Percentiles rank a stretch among this genome's conserved stretches.
Conservation (phyloP, 2,888 invertebrate species). For the Agonopterix heracliana region DNA sequence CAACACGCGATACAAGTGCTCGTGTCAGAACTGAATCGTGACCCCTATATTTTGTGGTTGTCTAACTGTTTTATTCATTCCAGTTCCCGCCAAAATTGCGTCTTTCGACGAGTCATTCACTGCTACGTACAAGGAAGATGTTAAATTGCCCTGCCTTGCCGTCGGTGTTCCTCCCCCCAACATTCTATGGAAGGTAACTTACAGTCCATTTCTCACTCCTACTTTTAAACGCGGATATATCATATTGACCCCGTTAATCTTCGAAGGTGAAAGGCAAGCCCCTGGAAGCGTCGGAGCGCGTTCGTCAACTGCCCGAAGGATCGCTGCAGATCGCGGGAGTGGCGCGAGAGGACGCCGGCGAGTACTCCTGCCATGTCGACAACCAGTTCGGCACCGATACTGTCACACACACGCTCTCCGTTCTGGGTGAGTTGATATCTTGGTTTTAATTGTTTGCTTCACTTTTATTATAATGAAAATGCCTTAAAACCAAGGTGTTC, state of each 20-base stretch:
- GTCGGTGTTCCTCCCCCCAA: slow-evolving; percentile 94
- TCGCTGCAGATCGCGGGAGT: slow-evolving; percentile 93
- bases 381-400: slow-evolving; percentile 95
- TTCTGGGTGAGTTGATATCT: slow-evolving; percentile 78
- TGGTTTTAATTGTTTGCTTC: no score
- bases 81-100: slow-evolving; percentile 95
- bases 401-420: slow-evolving; percentile 91
- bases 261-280: slow-evolving; percentile 83
- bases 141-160: slow-evolving; percentile 92
- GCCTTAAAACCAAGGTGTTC: no score
- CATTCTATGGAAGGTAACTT: slow-evolving; percentile 87
- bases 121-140: slow-evolving; percentile 93
- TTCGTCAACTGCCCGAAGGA: slow-evolving; percentile 91
- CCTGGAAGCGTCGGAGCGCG: slow-evolving; percentile 87
- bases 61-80: slow-evolving; percentile 19
- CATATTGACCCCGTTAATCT: neutral
- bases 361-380: slow-evolving; percentile 95
- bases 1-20: no score
- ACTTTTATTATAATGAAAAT: no score
- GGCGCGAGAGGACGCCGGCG: slow-evolving; percentile 92
- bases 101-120: slow-evolving; percentile 96
- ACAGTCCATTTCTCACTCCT: neutral
- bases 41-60: no score
- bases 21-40: no score
- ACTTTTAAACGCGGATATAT: neutral